Conservation (phyloP, 1,140 invertebrate species). For the Zeugodacus cucurbitae region DNA sequence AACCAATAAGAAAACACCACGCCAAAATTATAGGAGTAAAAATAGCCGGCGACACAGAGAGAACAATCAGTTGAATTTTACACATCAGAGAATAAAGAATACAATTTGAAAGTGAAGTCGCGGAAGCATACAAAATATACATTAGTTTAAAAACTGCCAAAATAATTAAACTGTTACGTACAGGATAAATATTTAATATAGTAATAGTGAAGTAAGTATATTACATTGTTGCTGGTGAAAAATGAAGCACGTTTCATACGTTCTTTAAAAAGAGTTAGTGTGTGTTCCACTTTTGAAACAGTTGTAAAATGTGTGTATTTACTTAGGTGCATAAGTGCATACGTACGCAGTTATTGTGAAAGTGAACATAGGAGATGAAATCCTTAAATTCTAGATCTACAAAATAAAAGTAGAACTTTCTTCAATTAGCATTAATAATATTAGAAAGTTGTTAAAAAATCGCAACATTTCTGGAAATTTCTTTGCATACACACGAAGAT, state of each 20-base stretch:
- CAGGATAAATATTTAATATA: constrained; percentile 5
- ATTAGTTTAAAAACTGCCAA: neutral
- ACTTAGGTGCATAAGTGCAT: neutral
- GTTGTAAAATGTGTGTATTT: neutral
- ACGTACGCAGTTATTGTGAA: neutral
- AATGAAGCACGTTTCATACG: neutral
- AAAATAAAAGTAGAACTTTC: neutral
- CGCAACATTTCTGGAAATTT: neutral
- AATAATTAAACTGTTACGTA: neutral
- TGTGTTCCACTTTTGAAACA: too few relatives aligned
- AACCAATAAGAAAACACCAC: constrained; percentile 43
- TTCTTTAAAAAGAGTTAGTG: neutral
- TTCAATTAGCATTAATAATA: neutral
- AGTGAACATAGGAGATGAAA: neutral
- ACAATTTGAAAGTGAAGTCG: neutral
- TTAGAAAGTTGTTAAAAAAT: neutral
- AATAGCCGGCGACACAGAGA: constrained; percentile 45
- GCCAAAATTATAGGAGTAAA: constrained; percentile 44
- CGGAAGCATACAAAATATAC: neutral
- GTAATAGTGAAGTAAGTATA: neutral
- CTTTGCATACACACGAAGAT: neutral
- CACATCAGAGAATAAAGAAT: constrained; percentile 44
- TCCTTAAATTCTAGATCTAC: neutral
- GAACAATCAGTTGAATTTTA: constrained; percentile 44
- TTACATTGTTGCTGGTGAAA: neutral